A percentile compares a stretch with the other conserved stretches of the same genome.
Conservation (phyloP, 1,140 invertebrate species). For the Andrena cerasifolii region DNA sequence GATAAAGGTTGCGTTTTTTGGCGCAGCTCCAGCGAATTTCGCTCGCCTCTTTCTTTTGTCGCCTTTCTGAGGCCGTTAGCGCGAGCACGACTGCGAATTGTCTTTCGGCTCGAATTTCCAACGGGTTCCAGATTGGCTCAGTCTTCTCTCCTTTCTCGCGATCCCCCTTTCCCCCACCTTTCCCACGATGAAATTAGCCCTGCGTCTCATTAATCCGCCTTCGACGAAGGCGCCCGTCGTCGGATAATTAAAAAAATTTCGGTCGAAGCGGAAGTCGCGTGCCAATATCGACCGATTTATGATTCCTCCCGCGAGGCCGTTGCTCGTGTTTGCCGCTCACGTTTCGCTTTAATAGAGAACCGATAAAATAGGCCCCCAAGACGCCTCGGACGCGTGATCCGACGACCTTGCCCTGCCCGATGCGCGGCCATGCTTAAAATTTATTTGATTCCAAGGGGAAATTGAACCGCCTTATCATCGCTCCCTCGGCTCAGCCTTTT, state of each 20-base stretch:
- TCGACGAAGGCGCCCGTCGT: background rate
- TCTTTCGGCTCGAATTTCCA: conserved; percentile 10
- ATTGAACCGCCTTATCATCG: conserved; percentile 38
- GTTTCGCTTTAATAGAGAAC: background rate
- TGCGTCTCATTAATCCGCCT: background rate
- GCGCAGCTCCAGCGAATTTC: background rate
- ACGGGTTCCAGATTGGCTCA: background rate
- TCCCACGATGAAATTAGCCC: background rate
- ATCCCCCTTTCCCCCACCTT: background rate
- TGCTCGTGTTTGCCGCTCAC: conserved; percentile 14
- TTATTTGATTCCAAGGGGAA: conserved; percentile 24
- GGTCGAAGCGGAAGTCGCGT: too few species aligned
- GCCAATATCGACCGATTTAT: background rate
- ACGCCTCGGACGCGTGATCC: background rate
- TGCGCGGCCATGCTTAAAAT: conserved; percentile 17
- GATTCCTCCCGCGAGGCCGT: background rate
- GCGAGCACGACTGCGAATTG: background rate
- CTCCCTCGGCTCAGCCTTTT: background rate
- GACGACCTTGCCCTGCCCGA: background rate
- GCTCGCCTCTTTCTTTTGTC: conserved; percentile 4
- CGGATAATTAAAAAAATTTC: background rate
- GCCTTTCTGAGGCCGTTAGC: background rate
- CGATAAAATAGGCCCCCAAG: background rate
- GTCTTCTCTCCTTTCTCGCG: too few species aligned
- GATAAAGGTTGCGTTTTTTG: background rate